Evolutionary conservation across 2,888 invertebrate species (phyloP).

Genomic region (Tortricodes alternella): DNA sequence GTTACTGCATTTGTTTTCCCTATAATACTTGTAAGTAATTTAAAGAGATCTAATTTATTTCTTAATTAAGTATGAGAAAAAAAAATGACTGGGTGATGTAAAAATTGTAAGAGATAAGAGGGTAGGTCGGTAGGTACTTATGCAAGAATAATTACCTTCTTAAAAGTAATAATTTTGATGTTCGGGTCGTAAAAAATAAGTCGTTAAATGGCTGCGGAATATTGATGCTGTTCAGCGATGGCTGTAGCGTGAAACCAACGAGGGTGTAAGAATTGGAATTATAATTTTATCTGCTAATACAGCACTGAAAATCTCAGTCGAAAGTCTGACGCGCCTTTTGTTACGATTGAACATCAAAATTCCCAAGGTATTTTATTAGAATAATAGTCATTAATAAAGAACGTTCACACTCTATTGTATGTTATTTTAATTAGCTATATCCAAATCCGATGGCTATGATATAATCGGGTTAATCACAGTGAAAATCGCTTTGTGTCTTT

Average conservation of each 20-base stretch:
- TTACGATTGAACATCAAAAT: constrained; percentile 7
- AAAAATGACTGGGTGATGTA: background rate
- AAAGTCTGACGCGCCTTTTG: background rate
- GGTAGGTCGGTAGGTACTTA: background rate
- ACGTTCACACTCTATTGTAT: constrained; percentile 16
- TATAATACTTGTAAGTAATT: constrained; percentile 19
- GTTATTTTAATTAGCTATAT: constrained; percentile 27
- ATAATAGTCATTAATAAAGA: constrained; percentile 24
- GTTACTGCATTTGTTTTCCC: constrained; percentile 15
- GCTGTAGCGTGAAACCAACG: background rate
- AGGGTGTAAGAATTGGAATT: background rate
- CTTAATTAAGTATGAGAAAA: constrained; percentile 14
- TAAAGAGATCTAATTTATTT: constrained; percentile 25
- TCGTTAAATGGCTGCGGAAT: constrained; percentile 2
- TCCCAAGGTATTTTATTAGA: constrained; percentile 16
- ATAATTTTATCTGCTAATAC: constrained; percentile 1
- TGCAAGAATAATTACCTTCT: background rate
- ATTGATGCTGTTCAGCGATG: constrained; percentile 4
- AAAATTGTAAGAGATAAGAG: background rate
- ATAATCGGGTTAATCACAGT: constrained; percentile 30
- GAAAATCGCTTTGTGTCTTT: constrained; percentile 29
- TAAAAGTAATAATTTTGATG: constrained; percentile 10
- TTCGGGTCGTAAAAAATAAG: constrained; percentile 5
- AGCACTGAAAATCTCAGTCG: background rate
- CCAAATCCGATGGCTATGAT: constrained; percentile 19